Base-by-base conservation (phyloP, 2,888 invertebrate genomes). In the Conchocele bisecta region DNA sequence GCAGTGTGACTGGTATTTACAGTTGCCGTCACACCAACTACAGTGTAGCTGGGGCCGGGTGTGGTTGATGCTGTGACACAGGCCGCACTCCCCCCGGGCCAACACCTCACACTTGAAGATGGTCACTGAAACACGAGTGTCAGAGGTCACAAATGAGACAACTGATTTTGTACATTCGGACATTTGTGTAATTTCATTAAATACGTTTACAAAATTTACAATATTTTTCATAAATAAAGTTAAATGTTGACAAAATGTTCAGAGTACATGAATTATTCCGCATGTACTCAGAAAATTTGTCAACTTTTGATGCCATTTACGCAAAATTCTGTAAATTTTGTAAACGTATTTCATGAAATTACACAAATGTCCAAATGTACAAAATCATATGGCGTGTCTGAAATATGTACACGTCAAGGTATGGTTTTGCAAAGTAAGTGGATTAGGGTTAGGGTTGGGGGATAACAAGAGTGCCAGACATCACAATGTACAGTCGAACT, bases 61-160 rank as follows among this genome's bases (percentile, higher is more conserved):
- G 20, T 95, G 94, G 56, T 92, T 91, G 66, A 98, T 94, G 2
- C 98, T 98, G 68, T 98, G 95, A 91, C 99, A 99, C 44, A 98
- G 93, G 58, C 98, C 98, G 92, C 99, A 99, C 91, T 99, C 99
- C 7, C 79, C 81, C 13, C 97, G 95, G 89, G 98, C 98, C 79
- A 99, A 93, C 72, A 97, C 95, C 91, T 96, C 96, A 93, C 99
- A 99, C 91, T 98, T 98, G 92, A 98, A 99, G 60, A 99, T 92
- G 51, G 96, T 95, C 54, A 98, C 96, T 88, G 94, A 37, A 89
- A 86, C 22, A 46, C 46, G 57, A 54, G 35, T 11, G 7, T 9
- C 22, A 31, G 9, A 41, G 42, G 6, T 41, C 22, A 35, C 11
- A 35, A 11, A 35, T 35, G 37, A 35, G 11, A 35, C 37, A 35